Base-by-base conservation (phyloP, 2,113 vertebrate species). In the Eublepharis macularius region DNA sequence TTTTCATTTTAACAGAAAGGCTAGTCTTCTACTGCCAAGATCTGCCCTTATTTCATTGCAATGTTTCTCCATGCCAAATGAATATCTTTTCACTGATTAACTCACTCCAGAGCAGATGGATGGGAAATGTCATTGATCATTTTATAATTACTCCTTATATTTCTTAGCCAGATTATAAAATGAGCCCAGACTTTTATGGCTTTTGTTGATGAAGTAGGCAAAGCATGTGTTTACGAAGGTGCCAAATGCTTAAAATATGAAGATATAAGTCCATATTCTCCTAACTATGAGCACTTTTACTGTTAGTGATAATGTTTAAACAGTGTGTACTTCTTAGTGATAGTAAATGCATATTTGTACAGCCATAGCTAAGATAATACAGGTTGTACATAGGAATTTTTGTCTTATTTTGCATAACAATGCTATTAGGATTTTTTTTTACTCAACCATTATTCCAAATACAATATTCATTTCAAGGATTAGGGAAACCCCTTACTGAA, bases 121-220 rank as follows among this genome's bases (percentile, higher is more conserved):
- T 29, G 70, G 16, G 9, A 65, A 87, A 41, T 82, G 8, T 39
- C 70, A 84, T 86, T 72, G 13, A 16, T 76, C 84, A 39, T 47
- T 43, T 81, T 76, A 84, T 54, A 68, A 39, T 69, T 82, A 77
- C 16, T 49, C 39, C 75, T 90, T 74, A 63, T 0, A 39, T 83
- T 76, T 66, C 60, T 49, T 83, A 66, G 0, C 39, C 57, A 77
- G 14, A 34, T 82, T 74, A 26, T 82, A 74, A 76, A 79, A 72
- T 21, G 3, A 36, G 74, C 72, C 8, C 1, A 69, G 24, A 0
- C 21, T 84, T 79, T 91, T 72, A 2, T 78, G 17, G 9, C 29
- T 84, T 90, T 65, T 75, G 4, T 79, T 65, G 19, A 82, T 88
- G 24, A 14, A 43, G 66, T 45, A 41, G 57, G 68, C 65, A 81